Evolutionary conservation across 2,797 vertebrate genomes (phyloP).

Genomic region (Schizopygopsis pylzovi): DNA sequence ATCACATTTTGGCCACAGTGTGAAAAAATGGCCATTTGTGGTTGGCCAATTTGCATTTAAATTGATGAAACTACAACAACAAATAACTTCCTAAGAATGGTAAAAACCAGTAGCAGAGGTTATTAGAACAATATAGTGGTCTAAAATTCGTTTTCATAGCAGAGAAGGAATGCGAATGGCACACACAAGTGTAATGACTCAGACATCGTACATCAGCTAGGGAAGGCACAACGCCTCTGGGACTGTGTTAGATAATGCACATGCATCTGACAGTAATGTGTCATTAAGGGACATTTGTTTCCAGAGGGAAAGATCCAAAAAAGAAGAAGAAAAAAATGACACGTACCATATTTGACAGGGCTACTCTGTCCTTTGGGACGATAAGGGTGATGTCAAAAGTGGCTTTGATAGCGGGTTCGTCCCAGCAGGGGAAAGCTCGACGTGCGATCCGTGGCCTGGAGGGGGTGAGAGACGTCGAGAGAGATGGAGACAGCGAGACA

Average conservation of each 20-base stretch:
- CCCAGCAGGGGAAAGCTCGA: conserved; percentile 98
- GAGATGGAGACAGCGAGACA: background rate
- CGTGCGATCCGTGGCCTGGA: conserved; percentile 95
- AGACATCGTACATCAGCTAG: background rate
- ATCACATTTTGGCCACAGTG: background rate
- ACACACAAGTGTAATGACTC: conserved; percentile 4
- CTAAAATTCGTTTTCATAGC: background rate
- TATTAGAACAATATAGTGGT: background rate
- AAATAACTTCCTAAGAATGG: background rate
- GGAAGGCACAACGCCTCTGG: conserved; percentile 41
- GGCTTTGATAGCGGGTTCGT: conserved; percentile 97
- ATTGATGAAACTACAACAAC: background rate
- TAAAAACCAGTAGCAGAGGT: background rate
- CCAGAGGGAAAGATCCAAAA: conserved; percentile 34
- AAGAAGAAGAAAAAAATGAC: conserved; percentile 29
- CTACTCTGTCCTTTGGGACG: conserved; percentile 96
- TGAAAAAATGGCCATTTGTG: background rate
- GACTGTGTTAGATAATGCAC: conserved; percentile 65
- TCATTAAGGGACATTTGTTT: conserved; percentile 47
- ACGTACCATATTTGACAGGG: conserved; percentile 98
- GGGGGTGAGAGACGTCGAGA: background rate
- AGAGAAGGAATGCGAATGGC: background rate
- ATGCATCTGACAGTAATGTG: conserved; percentile 43
- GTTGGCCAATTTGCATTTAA: background rate
- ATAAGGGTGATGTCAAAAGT: conserved; percentile 96